phyloP scores from a whole-genome alignment of 2,113 vertebrate species.

The Myotis brandtii region DNA sequence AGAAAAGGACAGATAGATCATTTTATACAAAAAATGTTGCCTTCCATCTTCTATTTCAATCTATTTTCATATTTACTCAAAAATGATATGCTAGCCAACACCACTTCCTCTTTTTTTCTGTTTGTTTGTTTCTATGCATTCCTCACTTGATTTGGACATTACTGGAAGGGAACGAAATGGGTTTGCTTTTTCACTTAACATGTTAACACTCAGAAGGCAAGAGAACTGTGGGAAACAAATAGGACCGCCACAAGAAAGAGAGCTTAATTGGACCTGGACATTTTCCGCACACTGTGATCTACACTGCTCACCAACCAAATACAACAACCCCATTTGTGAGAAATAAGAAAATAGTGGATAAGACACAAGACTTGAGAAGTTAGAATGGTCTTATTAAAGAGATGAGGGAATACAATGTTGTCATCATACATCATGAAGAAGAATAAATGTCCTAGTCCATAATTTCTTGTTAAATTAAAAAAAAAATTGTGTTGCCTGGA shows the following conservation, averaged over 20 bases:
- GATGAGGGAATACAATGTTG: neutral
- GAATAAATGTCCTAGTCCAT: neutral
- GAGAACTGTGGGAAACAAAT: neutral
- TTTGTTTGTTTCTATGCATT: neutral
- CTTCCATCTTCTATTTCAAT: neutral
- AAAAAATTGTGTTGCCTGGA: neutral
- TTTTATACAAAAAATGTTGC: constrained; percentile 9
- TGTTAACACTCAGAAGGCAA: constrained; percentile 21
- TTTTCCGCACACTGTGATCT: neutral
- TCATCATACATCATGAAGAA: neutral
- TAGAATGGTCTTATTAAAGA: neutral
- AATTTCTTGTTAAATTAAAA: neutral
- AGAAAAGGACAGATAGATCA: neutral
- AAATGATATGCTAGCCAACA: neutral
- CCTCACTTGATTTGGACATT: constrained; percentile 18
- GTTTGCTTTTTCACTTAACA: neutral
- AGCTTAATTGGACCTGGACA: neutral
- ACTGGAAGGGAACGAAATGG: neutral
- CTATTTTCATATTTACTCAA: neutral
- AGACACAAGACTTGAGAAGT: neutral
- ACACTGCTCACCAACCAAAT: neutral
- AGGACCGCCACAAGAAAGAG: neutral
- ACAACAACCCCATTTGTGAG: neutral
- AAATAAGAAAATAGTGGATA: neutral
- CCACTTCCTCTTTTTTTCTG: neutral